Evolutionary conservation across 2,113 vertebrate genomes (phyloP), one percentile per base, ranked within the genome.

Genomic region (Paramisgurnus dabryanus): DNA sequence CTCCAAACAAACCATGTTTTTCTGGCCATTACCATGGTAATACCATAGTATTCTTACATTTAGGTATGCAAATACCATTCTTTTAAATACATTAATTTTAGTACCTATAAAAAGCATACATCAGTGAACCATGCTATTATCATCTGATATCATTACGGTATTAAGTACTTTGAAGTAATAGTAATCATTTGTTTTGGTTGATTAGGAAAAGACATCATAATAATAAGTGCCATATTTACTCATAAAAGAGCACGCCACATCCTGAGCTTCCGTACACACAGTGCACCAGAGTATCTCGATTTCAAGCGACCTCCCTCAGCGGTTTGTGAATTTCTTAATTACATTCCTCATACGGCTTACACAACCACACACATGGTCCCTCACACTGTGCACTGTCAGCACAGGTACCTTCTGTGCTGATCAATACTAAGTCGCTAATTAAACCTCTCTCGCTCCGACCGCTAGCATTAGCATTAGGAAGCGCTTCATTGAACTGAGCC

Each of bases 351-450:
- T 76, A 34, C 18, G 73, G 10, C 70, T 58, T 43, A 73, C 70
- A 10, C 70, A 73, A n/a, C 17, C 57, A 39, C 57, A 12, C 71
- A 1, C 15, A 12, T 60, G 39, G 8, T 4, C 43, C 6, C n/a
- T 49, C 73, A 64, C 43, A 64, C 73, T 64, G 60, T 73, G 55
- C 71, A 43, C 73, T 76, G 73, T 39, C 73, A 76, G 73, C 73
- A 76, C 60, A 76, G 73, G 60, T 76, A 64, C 45, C 73, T 60
- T 64, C 43, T 39, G 43, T 8, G 18, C 73, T 63, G 60, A 76
- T 76, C 73, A 76, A 64, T 76, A 76, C 73, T 64, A 64, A 76
- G 60, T 76, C 73, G 13, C 73, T 76, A 76, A 76, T 76, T 64
- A 64, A 64, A 64, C 58, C 58, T 64, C 58, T 76, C 73, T 61